Conservation (phyloP, 2,797 vertebrate genomes). For the Tolypeutes matacus region DNA sequence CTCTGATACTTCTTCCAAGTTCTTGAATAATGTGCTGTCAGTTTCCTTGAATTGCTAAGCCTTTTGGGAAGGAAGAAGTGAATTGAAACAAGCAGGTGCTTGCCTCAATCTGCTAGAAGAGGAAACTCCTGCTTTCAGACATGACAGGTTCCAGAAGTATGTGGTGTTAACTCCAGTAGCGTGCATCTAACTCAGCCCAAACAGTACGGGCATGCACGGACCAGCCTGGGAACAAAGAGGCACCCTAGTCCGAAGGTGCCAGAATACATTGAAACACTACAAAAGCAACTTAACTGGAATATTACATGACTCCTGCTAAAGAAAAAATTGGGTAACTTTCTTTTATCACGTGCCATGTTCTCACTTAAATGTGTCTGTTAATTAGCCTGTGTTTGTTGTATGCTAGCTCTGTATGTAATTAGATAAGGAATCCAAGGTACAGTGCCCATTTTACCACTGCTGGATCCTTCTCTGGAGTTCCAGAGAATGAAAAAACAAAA, state of each 20-base stretch:
- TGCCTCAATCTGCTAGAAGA: constrained; percentile 24
- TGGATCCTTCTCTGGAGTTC: not conserved
- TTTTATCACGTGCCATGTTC: constrained; percentile 69
- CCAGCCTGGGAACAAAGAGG: constrained; percentile 36
- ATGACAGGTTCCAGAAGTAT: constrained; percentile 74
- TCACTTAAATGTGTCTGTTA: constrained; percentile 51
- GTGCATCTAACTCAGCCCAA: not conserved
- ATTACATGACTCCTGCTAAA: constrained; percentile 13
- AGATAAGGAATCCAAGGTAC: not conserved
- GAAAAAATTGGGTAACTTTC: constrained; percentile 52
- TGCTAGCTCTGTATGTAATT: not conserved
- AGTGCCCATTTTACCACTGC: not conserved
- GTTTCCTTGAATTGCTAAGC: constrained; percentile 47
- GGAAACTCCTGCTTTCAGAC: constrained; percentile 71
- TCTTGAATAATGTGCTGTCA: constrained; percentile 71
- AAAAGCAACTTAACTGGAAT: constrained; percentile 15
- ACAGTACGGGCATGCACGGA: not conserved
- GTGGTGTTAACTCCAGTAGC: not conserved
- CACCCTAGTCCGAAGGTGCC: not conserved
- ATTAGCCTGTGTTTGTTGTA: constrained; percentile 3
- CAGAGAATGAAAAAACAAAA: not conserved
- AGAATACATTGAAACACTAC: constrained; percentile 8
- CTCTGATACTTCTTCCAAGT: constrained; percentile 52
- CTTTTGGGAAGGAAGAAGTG: constrained; percentile 67
- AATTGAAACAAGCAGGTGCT: constrained; percentile 54